Conservation (phyloP, 1,140 invertebrate genomes). For the Cardiocondyla obscurior region DNA sequence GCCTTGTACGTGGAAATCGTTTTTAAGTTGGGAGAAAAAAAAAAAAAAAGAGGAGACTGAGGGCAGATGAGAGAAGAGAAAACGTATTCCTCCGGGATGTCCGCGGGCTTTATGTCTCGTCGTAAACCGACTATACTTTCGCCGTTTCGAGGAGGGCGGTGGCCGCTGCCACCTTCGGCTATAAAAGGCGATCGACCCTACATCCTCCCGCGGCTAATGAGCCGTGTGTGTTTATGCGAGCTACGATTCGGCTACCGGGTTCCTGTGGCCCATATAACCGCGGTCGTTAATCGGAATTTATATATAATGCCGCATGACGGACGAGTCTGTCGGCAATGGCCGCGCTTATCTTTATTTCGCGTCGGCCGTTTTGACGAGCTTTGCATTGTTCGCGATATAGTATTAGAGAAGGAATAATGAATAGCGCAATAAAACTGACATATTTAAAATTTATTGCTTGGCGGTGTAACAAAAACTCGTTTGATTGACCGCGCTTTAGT, state of each 20-base stretch:
- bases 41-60: neutral
- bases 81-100: conserved; percentile 52
- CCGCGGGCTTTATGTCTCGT: conserved; percentile 68
- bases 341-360: conserved; percentile 11
- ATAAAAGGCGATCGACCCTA: conserved; percentile 72
- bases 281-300: conserved; percentile 72
- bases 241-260: conserved; percentile 74
- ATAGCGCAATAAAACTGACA: neutral
- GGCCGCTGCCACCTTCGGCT: conserved; percentile 72
- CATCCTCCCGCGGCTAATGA: conserved; percentile 74
- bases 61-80: conserved; percentile 43
- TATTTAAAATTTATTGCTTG: neutral
- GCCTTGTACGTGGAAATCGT: conserved; percentile 14
- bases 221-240: conserved; percentile 75
- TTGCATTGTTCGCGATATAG: neutral
- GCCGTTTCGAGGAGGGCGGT: conserved; percentile 44
- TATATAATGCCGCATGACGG: conserved; percentile 60
- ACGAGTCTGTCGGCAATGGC: neutral
- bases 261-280: conserved; percentile 40
- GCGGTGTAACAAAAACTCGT: neutral
- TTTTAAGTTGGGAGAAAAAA: neutral
- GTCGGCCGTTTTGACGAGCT: neutral
- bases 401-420: neutral
- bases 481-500: neutral
- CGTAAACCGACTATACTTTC: conserved; percentile 68